Evolutionary conservation across 2,797 vertebrate species (phyloP).

Genomic region (Neoniphon sammara): DNA sequence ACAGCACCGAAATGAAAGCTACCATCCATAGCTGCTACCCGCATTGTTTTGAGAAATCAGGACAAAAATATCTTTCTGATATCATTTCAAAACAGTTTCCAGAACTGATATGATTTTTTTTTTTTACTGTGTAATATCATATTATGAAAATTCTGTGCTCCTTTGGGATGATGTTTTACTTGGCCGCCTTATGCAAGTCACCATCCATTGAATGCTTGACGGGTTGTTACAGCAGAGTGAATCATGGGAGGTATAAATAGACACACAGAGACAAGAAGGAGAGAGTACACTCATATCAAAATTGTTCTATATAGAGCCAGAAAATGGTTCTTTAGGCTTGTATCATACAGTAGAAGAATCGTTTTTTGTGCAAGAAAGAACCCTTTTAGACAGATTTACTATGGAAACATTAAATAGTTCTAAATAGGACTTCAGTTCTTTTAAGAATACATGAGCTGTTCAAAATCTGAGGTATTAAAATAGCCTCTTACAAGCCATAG

Average conservation of each 20-base stretch:
- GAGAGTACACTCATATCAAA: slow-evolving; percentile 27
- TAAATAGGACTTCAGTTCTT: slow-evolving; percentile 2
- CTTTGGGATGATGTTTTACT: slow-evolving; percentile 20
- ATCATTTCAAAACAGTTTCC: slow-evolving; percentile 16
- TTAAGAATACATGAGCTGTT: slow-evolving; percentile 6
- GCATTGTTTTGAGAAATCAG: slow-evolving; percentile 45
- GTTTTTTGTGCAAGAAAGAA: slow-evolving; percentile 46
- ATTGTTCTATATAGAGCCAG: background rate
- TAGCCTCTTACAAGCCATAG: background rate
- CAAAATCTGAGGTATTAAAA: background rate
- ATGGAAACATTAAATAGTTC: background rate
- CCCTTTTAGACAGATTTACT: slow-evolving; percentile 29
- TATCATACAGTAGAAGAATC: slow-evolving; percentile 31
- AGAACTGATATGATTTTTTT: slow-evolving; percentile 9
- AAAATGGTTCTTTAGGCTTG: slow-evolving; percentile 45
- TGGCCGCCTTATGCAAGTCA: background rate
- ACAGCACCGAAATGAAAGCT: slow-evolving; percentile 56
- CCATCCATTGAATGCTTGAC: background rate
- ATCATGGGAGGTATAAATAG: background rate
- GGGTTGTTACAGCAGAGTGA: slow-evolving; percentile 8
- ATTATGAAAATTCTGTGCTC: background rate
- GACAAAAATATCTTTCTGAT: slow-evolving; percentile 37
- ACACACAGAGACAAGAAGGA: slow-evolving; percentile 12
- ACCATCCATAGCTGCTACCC: slow-evolving; percentile 44
- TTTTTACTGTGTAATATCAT: background rate